Evolutionary conservation across 2,113 vertebrate genomes (phyloP), one percentile per base, ranked within the genome.

Genomic region (Setophaga coronata): DNA sequence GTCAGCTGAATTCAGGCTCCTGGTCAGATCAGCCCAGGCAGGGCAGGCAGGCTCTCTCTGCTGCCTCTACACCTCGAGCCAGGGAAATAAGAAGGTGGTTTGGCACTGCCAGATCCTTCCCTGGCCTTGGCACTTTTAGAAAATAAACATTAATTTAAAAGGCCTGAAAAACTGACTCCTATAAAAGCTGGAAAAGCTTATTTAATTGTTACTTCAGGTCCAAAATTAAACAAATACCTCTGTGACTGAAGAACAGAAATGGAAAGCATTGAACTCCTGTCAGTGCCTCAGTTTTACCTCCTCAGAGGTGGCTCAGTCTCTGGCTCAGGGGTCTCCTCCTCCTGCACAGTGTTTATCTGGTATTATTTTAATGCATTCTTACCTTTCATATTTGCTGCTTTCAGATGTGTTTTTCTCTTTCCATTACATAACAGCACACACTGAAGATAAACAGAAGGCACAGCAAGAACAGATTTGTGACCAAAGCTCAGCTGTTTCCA

Each of bases 341-440:
- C 62, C 64, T n/a, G 36, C 33, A 17, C 6, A 0, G 0, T 2
- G 2, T 19, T 33, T 18, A 7, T 1, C 43, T 13, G 1, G 6
- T 1, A 3, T 4, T 31, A 3, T 14, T 71, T 43, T 12, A 69
- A 56, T 10, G 8, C 7, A 42, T 2, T 12, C 25, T 8, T 72
- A 24, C 18, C 43, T 76, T 80, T 33, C 8, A 14, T 4, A n/a
- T 26, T 24, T 28, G 10, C 8, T 80, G 3, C 14, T 19, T 67
- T 67, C 16, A 45, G 29, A 9, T 16, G 28, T 2, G 3, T 14
- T 82, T 80, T 62, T 14, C 51, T 38, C 1, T 23, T 60, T 45
- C 42, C 43, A 14, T 42, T 24, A 18, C 8, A 3, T 7, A 48
- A 10, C 47, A 58, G 31, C 43, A 33, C 3, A 17, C 9, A 2